Base-by-base conservation (phyloP, 1,140 invertebrate species). In the Sycophaga agraensis region DNA sequence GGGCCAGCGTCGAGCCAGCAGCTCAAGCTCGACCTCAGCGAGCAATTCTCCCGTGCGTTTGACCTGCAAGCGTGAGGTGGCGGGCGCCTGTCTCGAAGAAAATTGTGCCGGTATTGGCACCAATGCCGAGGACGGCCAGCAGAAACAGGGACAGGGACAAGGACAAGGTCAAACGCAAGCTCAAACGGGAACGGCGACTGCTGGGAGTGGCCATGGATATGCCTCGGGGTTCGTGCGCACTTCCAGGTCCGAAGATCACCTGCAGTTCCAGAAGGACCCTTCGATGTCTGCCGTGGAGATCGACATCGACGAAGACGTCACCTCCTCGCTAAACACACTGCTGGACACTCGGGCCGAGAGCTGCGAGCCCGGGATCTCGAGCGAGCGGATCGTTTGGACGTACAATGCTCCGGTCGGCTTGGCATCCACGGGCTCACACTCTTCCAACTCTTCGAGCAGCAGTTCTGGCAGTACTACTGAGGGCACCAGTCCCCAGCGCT, bases 251-350 rank as follows among this genome's bases (percentile, higher is more conserved):
- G 91, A 94, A 78, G 92, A 94, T 76, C 91, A 94, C 70, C 78
- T 94, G 58, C 91, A 93, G 62, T 82, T 87, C 68, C 86, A 88
- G 80, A 89, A 88, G 82, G 88, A 88, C 75, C 87, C 84, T 37
- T 87, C 85, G 22, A 85, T 90, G 77, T 89, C 89, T 70, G 88
- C 91, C 35, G 91, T 92, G 58, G 91, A 92, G 67, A 92, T 94
- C 68, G 93, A 96, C 67, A 90, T 93, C 65, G 93, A 96, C 78
- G 94, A 96, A 76, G 92, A 96, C 78, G 88, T 95, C 63, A 94
- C 93, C 68, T 94, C 93, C 66, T 95, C 92, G 46, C 81, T 96
- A 53, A 95, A 96, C 76, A 94, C 93, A 28, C 83, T 97, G 50
- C 80, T 95, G 62, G 91, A 94, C 80, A 93, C 91, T 43, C 84